Percentiles rank a stretch among this genome's conserved stretches.
Evolutionary conservation across 30 jellyfish, hydroid and myxozoan genomes (phyloP).

Genomic region (Haliclystus octoradiatus): DNA sequence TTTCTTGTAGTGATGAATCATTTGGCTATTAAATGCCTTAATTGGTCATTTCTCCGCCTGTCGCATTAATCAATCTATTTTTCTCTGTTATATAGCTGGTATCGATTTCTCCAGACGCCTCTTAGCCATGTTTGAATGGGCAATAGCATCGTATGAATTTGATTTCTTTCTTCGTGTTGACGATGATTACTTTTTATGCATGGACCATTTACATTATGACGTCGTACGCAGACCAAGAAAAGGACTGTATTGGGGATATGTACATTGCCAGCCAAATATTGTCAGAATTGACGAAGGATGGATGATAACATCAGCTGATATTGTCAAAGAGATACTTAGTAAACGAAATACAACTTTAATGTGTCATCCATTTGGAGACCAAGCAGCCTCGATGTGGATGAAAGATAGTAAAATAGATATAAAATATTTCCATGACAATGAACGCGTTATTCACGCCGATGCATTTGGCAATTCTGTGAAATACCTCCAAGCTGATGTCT

Average conservation of each 20-base stretch:
- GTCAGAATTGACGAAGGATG: slow-evolving; percentile 95
- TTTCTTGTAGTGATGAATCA: too few relatives aligned
- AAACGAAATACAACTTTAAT: slow-evolving; percentile 51
- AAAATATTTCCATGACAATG: slow-evolving; percentile 69
- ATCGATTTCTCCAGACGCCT: slow-evolving; percentile 62
- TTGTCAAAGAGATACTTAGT: slow-evolving; percentile 49
- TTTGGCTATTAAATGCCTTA: too few relatives aligned
- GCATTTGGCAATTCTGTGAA: slow-evolving; percentile 26
- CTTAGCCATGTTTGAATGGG: slow-evolving; percentile 81
- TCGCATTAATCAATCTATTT: too few relatives aligned
- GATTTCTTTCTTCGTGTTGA: slow-evolving; percentile 80
- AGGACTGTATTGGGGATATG: slow-evolving; percentile 85
- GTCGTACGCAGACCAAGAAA: slow-evolving; percentile 63
- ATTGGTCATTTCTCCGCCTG: too few relatives aligned
- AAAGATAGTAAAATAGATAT: slow-evolving; percentile 41
- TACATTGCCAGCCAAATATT: slow-evolving; percentile 56
- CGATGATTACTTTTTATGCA: slow-evolving; percentile 80
- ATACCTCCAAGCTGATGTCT: slow-evolving; percentile 28
- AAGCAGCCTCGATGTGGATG: slow-evolving; percentile 91
- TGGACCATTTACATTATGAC: slow-evolving; percentile 63
- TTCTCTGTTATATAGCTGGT: slow-evolving; percentile 43
- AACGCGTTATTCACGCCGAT: slow-evolving; percentile 63
- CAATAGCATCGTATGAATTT: slow-evolving; percentile 22
- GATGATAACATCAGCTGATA: slow-evolving; percentile 61
- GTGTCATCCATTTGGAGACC: slow-evolving; percentile 96